Percentiles rank a stretch among this genome's conserved stretches.
phyloP scores from a whole-genome alignment of 2,888 invertebrate genomes.

The Tuberolachnus salignus region DNA sequence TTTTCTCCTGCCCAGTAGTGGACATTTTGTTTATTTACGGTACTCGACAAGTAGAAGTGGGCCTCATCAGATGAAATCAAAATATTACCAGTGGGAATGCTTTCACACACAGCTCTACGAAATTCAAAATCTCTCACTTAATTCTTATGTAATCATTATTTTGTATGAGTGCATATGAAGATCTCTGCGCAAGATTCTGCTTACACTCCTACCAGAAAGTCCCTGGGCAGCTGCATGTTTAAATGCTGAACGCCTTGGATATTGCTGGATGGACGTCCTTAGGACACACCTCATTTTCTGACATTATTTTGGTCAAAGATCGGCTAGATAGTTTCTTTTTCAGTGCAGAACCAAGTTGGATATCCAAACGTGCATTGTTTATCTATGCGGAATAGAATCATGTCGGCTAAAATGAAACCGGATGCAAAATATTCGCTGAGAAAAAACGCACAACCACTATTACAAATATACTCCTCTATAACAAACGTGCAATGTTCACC shows the following conservation, averaged over 20 bases:
- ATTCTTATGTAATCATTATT: slow-evolving; percentile 59
- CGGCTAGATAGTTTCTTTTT: neutral
- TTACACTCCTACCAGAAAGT: slow-evolving; percentile 45
- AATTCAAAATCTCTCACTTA: slow-evolving; percentile 1
- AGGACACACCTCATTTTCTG: neutral
- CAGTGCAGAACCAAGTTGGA: neutral
- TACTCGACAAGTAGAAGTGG: no score
- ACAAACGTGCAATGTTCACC: no score
- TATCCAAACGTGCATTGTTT: slow-evolving; percentile 49
- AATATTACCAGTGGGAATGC: no score
- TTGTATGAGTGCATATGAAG: slow-evolving; percentile 61
- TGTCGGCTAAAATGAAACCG: neutral
- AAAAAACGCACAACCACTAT: no score
- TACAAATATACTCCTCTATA: no score
- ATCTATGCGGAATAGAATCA: slow-evolving; percentile 11
- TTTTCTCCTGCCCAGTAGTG: no score
- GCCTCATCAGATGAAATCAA: no score
- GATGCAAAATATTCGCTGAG: neutral
- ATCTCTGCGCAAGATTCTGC: slow-evolving; percentile 60
- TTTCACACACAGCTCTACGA: neutral
- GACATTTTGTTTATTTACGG: no score
- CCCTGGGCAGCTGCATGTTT: neutral
- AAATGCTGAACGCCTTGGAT: neutral
- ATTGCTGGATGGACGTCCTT: neutral
- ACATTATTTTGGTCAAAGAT: neutral